Evolutionary conservation across 2,797 vertebrate species (phyloP).

Genomic region (Smutsia gigantea): DNA sequence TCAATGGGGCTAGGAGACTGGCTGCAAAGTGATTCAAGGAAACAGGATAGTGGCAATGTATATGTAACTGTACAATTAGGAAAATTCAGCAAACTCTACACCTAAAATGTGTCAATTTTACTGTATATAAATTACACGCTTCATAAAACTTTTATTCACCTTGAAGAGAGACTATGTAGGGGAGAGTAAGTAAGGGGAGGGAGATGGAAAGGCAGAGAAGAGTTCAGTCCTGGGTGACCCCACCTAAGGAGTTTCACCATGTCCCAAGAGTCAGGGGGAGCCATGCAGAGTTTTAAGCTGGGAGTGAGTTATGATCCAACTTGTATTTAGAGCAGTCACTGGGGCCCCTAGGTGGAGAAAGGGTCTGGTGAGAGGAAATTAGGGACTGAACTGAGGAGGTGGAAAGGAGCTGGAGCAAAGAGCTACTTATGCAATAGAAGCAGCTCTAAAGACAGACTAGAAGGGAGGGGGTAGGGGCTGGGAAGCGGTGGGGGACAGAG

Average conservation of each 20-base stretch:
- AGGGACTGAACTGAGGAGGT: not conserved
- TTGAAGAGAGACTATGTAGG: not conserved
- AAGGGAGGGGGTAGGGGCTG: not conserved
- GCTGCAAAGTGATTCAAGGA: not conserved
- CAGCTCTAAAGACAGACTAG: not conserved
- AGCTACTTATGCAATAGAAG: not conserved
- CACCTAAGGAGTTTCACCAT: not conserved
- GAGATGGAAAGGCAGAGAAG: not conserved
- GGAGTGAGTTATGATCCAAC: not conserved
- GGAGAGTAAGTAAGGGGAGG: not conserved
- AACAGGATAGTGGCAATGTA: too few species aligned
- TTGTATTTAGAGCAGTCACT: not conserved
- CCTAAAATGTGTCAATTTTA: not conserved
- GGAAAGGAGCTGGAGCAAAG: not conserved
- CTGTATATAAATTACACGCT: not conserved
- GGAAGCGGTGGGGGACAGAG: not conserved
- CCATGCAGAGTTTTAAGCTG: not conserved
- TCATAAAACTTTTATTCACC: not conserved
- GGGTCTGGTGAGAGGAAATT: not conserved
- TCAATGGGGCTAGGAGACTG: too few species aligned
- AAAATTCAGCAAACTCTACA: not conserved
- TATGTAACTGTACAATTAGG: not conserved
- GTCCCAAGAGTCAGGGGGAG: not conserved
- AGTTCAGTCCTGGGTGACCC: not conserved
- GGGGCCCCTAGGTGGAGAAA: not conserved